Evolutionary conservation across 2,797 vertebrate genomes (phyloP), one percentile per base, ranked within the genome.

Genomic region (Danio albolineatus): DNA sequence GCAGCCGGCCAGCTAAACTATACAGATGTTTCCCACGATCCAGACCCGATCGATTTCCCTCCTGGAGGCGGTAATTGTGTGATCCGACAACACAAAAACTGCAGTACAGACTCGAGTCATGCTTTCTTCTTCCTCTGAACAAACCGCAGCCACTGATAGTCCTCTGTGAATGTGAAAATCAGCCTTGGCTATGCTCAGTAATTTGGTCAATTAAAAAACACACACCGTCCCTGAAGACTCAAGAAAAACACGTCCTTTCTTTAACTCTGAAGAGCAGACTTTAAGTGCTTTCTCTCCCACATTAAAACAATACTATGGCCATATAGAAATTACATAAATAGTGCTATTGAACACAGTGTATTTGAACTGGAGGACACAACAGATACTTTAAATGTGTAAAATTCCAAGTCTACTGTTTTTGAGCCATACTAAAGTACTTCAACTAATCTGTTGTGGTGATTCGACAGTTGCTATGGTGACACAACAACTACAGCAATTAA

Each of bases 21-120:
- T 73, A 66, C 81, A 83, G 82, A 83, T 84, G 83, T 88, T 86
- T 88, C 87, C 84, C 87, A 88, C 85, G 82, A 84, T 84, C 57
- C 62, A 10, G 64, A 66, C 56, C 65, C 59, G 53, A 86, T 86
- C 78, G 83, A 81, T 84, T 87, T 85, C 85, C 83, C 82, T 84
- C 76, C 79, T 62, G 81, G 61, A 49, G 71, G 82, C 80, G 53
- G 73, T 85, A 86, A 83, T 82, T 72, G 76, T 83, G 60, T 38
- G 41, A 73, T 76, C 78, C 65, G 75, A 65, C 76, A 60, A 60
- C 78, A 65, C 61, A 36, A 75, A 70, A 57, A 64, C 79, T 70
- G 53, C 19, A 6, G 38, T 61, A 80, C 69, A 41, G 44, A 59
- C 51, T 9, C 44, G 49, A 70, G 51, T 81, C 59, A 67, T 79